phyloP scores from a whole-genome alignment of 2,797 vertebrate genomes.

The Eidolon dupreanum region DNA sequence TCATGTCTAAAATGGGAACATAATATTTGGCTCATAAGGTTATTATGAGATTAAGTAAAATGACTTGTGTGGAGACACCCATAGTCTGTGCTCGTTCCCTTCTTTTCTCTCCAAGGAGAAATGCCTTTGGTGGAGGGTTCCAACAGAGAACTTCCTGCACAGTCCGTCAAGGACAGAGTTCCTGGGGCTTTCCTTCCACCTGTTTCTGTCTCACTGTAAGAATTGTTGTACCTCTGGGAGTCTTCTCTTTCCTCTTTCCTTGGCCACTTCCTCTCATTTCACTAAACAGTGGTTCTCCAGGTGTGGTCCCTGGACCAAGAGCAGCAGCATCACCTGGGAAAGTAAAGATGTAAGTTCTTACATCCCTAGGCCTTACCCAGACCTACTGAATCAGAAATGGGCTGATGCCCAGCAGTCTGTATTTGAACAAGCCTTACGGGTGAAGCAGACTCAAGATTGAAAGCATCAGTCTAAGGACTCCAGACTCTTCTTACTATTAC shows the following conservation, averaged over 20 bases:
- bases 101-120: neutral
- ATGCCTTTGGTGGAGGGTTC: neutral
- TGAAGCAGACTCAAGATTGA: neutral
- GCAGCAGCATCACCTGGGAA: neutral
- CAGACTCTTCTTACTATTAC: neutral
- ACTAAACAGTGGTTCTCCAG: neutral
- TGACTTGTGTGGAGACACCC: too few species aligned
- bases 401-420: neutral
- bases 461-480: neutral
- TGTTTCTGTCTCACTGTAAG: neutral
- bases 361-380: neutral
- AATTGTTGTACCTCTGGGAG: neutral
- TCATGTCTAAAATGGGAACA: neutral
- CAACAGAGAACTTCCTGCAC: neutral
- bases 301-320: neutral
- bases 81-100: neutral
- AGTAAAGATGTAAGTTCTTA: neutral
- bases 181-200: neutral
- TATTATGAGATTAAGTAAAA: neutral
- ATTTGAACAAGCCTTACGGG: neutral
- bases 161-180: neutral
- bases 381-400: neutral
- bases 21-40: neutral
- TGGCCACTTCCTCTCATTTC: neutral
- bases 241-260: neutral